These are phyloP conservation scores for Hyperoplus lanceolatus DNA, from an alignment of 2,797 vertebrate species.

Conservation along the genomic window DNA sequence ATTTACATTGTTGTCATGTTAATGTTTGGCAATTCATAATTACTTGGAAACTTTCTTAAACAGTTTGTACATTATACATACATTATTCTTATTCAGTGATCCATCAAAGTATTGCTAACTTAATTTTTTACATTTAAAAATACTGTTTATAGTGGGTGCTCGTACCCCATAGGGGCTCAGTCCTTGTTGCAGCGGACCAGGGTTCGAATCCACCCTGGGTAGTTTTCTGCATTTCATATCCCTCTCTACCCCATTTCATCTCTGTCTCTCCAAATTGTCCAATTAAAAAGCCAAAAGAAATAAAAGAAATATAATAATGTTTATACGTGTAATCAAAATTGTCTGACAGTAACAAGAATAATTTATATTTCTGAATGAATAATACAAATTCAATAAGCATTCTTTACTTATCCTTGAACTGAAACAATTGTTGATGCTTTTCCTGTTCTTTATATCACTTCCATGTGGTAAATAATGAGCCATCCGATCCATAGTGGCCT, in stretches of 20 bases:
- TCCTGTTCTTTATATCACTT: conserved; percentile 72
- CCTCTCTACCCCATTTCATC: too few relatives aligned
- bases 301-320: not conserved
- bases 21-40: not conserved
- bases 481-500: conserved; percentile 80
- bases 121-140: not conserved
- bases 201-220: too few relatives aligned
- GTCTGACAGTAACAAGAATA: conserved; percentile 39
- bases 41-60: not conserved
- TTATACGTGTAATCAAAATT: not conserved
- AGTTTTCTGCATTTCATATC: too few relatives aligned
- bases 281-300: too few relatives aligned
- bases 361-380: conserved; percentile 55
- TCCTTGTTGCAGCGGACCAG: too few relatives aligned
- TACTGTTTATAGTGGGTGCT: too few relatives aligned
- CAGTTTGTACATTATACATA: not conserved
- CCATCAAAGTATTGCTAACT: not conserved
- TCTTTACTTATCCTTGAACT: conserved; percentile 50
- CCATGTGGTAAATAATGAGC: conserved; percentile 81
- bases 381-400: conserved; percentile 80
- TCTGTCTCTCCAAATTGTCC: too few relatives aligned
- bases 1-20: not conserved
- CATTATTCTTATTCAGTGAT: not conserved
- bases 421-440: conserved; percentile 70
- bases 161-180: too few relatives aligned